phyloP scores from a whole-genome alignment of 2,797 vertebrate genomes.

The Alexandromys oeconomus region DNA sequence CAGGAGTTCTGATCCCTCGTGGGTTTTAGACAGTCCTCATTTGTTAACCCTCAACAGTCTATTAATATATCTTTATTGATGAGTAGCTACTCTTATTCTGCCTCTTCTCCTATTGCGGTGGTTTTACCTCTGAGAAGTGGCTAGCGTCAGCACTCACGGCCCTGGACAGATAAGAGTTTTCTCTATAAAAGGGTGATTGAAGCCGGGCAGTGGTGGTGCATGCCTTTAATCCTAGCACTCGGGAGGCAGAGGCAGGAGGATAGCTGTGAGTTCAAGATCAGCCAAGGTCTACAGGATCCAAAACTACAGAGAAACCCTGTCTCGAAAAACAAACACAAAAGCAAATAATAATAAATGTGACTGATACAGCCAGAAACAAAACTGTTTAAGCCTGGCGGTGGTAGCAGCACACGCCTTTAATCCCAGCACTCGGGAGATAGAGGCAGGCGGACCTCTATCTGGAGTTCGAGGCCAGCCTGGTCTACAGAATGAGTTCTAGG shows the following conservation, averaged over 20 bases:
- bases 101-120: conserved; percentile 5
- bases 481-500: background rate
- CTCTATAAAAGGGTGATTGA: conserved; percentile 40
- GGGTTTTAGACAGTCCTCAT: background rate
- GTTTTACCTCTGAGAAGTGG: conserved; percentile 26
- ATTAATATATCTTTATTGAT: conserved; percentile 2
- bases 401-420: background rate
- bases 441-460: background rate
- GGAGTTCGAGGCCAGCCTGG: background rate
- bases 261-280: no score
- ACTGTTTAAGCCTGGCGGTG: background rate
- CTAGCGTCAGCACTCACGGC: background rate
- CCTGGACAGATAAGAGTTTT: conserved; percentile 40
- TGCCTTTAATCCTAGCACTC: no score
- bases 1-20: background rate
- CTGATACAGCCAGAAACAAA: background rate
- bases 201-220: no score
- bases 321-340: no score
- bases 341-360: background rate
- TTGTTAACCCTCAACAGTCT: conserved; percentile 34
- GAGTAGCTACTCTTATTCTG: background rate
- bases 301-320: no score
- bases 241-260: no score
- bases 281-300: no score
- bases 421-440: background rate